Conservation (phyloP, 2,797 vertebrate species). For the Pogonophryne albipinna region DNA sequence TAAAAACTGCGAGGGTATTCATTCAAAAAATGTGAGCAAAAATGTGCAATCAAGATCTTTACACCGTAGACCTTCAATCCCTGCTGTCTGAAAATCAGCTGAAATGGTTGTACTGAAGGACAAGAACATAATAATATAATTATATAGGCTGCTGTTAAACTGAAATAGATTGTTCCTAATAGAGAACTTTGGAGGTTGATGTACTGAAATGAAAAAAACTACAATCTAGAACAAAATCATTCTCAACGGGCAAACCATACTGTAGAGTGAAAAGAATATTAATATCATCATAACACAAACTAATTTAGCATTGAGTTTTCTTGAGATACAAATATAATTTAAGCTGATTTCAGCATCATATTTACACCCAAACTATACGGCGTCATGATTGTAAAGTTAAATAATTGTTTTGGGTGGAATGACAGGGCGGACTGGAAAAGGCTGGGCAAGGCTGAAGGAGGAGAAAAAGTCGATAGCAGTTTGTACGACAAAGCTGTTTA, state of each 20-base stretch:
- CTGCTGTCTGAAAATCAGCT: neutral
- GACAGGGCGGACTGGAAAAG: too few species aligned
- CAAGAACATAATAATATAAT: neutral
- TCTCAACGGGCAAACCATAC: neutral
- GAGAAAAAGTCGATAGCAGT: constrained; percentile 22
- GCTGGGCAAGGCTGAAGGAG: constrained; percentile 17
- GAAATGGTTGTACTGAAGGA: neutral
- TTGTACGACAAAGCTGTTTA: constrained; percentile 31
- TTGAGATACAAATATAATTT: too few species aligned
- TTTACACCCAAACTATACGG: too few species aligned
- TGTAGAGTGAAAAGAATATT: neutral
- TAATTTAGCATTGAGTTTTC: too few species aligned
- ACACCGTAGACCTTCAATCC: neutral
- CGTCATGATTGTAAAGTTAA: too few species aligned
- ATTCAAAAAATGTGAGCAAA: constrained; percentile 1
- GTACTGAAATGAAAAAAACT: neutral
- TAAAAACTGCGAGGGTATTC: neutral
- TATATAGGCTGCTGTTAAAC: neutral
- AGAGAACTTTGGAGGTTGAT: neutral
- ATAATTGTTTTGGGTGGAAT: too few species aligned
- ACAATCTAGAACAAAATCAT: neutral
- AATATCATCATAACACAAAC: too few species aligned
- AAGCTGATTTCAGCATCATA: too few species aligned
- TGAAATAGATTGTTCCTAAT: neutral
- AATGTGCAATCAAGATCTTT: neutral